Evolutionary conservation across 2,888 invertebrate genomes (phyloP), one percentile per base, ranked within the genome.

Genomic region (Lasioglossum marginatum): DNA sequence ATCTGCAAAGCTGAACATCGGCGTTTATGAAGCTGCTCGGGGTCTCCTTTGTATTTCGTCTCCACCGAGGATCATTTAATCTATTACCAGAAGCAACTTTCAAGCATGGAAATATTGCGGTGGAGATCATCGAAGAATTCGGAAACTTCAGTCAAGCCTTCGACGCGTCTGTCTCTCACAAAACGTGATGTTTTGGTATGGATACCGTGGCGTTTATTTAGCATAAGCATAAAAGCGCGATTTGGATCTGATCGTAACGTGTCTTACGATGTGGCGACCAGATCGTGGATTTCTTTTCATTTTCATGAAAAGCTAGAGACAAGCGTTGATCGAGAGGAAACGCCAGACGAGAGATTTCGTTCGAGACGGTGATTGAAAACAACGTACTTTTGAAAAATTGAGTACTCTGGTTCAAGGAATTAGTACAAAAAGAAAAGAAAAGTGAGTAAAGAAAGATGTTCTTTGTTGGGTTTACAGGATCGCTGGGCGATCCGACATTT

Each of bases 401-500:
- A 80, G 52, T 77, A 77, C 70, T 37, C 31, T 45, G 77, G 66
- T 84, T 66, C 82, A 83, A 74, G 74, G 76, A 82, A 76, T 71
- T 81, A 82, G 83, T 83, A 88, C 83, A 85, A 87, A 85, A 77
- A 70, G 43, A 87, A 85, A 77, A 70, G 37, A 16, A 68, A 48
- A 70, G 40, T 10, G 63, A 66, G 57, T 66, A 76, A 76, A 83
- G 72, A 76, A 77, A 63, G 85, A 79, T 66, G 81, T 70, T 87
- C 75, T 82, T 68, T 71, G 72, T 83, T 79, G 76, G 48, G 27
- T 52, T 66, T 27, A 60, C 23, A 81, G 71, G 83, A 74, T 89
- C 83, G 89, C 89, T 88, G 89, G 85, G 85, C 89, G 88, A 89
- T 89, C 83, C 77, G 34, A 80, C 45, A 72, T 75, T 83, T 85